Evolutionary conservation across 2,113 vertebrate genomes (phyloP).

Genomic region (Hydrochoerus hydrochaeris): DNA sequence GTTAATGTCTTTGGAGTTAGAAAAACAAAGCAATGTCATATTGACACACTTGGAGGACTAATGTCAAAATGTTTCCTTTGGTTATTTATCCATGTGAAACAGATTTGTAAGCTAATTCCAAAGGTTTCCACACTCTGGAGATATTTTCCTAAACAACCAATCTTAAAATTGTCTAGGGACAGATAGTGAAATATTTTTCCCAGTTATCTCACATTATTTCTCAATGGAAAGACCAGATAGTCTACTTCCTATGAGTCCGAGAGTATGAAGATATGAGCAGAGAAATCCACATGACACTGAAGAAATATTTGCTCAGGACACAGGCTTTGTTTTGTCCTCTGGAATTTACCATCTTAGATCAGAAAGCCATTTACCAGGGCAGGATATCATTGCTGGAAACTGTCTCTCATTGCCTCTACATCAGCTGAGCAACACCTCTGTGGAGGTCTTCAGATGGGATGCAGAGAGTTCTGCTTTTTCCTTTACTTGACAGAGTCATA

Average conservation of each 20-base stretch:
- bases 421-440: background rate
- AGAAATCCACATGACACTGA: background rate
- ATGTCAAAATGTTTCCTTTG: slow-evolving; percentile 42
- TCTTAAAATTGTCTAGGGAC: slow-evolving; percentile 44
- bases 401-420: background rate
- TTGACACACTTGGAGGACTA: slow-evolving; percentile 38
- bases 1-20: slow-evolving; percentile 61
- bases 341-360: background rate
- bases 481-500: background rate
- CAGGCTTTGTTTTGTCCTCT: background rate
- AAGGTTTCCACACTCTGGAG: background rate
- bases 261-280: background rate
- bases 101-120: background rate
- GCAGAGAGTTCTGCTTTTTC: background rate
- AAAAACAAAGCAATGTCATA: slow-evolving; percentile 44
- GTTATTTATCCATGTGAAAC: slow-evolving; percentile 29
- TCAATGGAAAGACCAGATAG: background rate
- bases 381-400: background rate
- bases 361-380: background rate
- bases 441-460: background rate
- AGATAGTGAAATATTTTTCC: background rate
- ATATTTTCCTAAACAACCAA: slow-evolving; percentile 12
- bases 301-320: background rate
- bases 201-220: background rate
- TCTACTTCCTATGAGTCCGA: background rate